phyloP scores from a whole-genome alignment of 1,140 invertebrate genomes.

The Drosophila neocordata region DNA sequence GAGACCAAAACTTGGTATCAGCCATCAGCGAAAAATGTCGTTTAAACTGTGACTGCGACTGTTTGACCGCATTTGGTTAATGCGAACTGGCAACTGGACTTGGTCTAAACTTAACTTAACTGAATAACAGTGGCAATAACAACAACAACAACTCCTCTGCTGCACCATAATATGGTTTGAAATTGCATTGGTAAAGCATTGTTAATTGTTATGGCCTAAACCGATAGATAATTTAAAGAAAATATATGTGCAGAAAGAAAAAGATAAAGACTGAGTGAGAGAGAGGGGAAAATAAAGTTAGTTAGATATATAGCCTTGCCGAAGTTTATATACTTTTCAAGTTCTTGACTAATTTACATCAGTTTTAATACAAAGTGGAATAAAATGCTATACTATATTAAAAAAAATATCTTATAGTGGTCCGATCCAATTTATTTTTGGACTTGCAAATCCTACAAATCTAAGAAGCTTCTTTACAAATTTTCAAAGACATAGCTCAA shows the following conservation, averaged over 20 bases:
- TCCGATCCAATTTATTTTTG: no score
- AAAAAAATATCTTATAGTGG: no score
- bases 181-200: slow-evolving; percentile 59
- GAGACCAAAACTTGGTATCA: slow-evolving; percentile 59
- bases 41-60: slow-evolving; percentile 73
- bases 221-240: neutral
- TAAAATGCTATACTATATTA: no score
- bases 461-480: no score
- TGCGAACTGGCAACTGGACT: slow-evolving; percentile 55
- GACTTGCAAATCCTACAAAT: no score
- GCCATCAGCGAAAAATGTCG: slow-evolving; percentile 70
- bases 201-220: slow-evolving; percentile 51
- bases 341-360: no score
- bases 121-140: slow-evolving; percentile 32
- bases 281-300: neutral
- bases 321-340: no score
- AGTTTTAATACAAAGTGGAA: no score
- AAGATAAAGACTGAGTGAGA: no score
- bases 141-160: slow-evolving; percentile 23
- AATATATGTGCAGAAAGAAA: slow-evolving; percentile 7
- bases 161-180: slow-evolving; percentile 59
- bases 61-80: slow-evolving; percentile 78
- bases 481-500: no score
- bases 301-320: neutral
- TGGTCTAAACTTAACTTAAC: slow-evolving; percentile 29